These are phyloP conservation scores for Megalonaias nervosa DNA, from an alignment of 1,140 invertebrate genomes.

Conservation along the genomic window DNA sequence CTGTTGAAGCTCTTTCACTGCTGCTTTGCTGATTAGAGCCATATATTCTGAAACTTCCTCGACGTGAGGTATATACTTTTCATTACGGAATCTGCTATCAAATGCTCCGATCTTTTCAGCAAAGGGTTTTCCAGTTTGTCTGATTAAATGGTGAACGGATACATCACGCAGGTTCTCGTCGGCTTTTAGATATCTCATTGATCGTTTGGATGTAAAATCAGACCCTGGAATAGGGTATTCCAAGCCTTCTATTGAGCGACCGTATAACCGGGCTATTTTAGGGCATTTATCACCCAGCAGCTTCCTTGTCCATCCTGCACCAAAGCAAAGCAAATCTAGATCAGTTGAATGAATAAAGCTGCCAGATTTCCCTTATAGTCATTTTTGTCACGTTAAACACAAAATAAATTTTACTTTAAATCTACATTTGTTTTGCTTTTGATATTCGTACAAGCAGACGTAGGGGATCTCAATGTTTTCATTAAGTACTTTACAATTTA, in stretches of 20 bases:
- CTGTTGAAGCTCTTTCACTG: slow-evolving; percentile 20
- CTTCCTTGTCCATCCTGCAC: slow-evolving; percentile 12
- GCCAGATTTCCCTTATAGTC: too few species aligned
- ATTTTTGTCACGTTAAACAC: too few species aligned
- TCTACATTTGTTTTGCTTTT: too few species aligned
- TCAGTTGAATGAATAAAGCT: too few species aligned
- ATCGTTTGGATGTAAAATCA: not conserved
- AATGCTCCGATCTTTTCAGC: slow-evolving; percentile 16
- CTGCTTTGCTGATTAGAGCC: slow-evolving; percentile 17
- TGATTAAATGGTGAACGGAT: slow-evolving; percentile 33
- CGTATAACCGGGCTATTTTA: slow-evolving; percentile 38
- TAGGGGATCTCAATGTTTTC: too few species aligned
- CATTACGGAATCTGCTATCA: not conserved
- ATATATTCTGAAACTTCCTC: slow-evolving; percentile 20
- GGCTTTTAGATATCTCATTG: slow-evolving; percentile 3
- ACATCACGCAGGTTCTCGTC: slow-evolving; percentile 13
- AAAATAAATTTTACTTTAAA: too few species aligned
- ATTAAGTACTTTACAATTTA: too few species aligned
- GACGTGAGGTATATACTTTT: too few species aligned
- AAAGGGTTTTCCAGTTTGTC: slow-evolving; percentile 24
- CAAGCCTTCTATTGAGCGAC: slow-evolving; percentile 8
- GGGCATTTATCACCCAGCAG: slow-evolving; percentile 22
- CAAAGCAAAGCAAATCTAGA: too few species aligned
- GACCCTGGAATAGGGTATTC: slow-evolving; percentile 38
- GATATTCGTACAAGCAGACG: too few species aligned